Base-by-base conservation (phyloP, 2,888 invertebrate species). In the Mythimna impura region DNA sequence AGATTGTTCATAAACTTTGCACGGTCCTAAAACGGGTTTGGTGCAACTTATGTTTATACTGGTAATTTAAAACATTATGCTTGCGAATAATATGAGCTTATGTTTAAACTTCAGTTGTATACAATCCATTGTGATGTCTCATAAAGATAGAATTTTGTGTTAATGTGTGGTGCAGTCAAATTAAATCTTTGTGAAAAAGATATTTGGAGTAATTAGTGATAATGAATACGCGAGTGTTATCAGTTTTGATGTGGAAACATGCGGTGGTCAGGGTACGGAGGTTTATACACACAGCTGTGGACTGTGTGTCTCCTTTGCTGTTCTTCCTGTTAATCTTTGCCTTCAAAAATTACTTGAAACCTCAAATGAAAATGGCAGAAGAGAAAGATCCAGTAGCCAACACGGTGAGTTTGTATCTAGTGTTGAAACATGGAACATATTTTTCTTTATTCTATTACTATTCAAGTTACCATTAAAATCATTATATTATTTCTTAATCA, bases 61-160 rank as follows among this genome's bases (percentile, higher is more conserved):
- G 10, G 47, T 36, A 57, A 30, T 66, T 22, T 47, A 30, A 69
- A 75, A 79, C 71, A 75, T 7, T 40, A 68, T 50, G 50, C 66
- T 62, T 63, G 61, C 36, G 66, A 66, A 47, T 60, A 64, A 52
- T 68, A 76, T 57, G 64, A n/a, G 34, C 20, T 17, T 50, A 57
- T 63, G 67, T 77, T 71, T 71, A 81, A 67, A 67, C 6, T 63
- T 73, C 43, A 25, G 20, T 43, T 71, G n/a, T 62, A 54, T 25
- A 73, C 55, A 77, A 63, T 54, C 55, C 67, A 71, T 68, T 77
- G 77, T 73, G 58, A 62, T 77, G 52, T 62, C 55, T 68, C 52
- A 0, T 65, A 43, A 0, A 30, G n/a, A 62, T 30, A 17, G 34
- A 66, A 71, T 62, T 55, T 77, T 54, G 62, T 77, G 55, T 68